Base-by-base conservation (phyloP, 2,888 invertebrate species). In the Philaethria dido region DNA sequence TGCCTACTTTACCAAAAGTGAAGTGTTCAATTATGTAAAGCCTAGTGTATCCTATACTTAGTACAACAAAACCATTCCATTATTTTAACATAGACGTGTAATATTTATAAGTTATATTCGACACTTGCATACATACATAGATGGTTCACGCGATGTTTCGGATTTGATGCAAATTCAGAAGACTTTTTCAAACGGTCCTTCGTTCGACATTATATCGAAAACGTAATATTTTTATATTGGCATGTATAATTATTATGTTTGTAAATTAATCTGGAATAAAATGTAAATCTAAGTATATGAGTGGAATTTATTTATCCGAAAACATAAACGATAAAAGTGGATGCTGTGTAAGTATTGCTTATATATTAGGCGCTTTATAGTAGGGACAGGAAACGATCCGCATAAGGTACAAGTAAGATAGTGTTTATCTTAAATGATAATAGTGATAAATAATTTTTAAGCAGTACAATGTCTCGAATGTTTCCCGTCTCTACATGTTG, bases 321-420 rank as follows among this genome's bases (percentile, higher is more conserved):
- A 64, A 66, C 50, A 55, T 70, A 63, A 61, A 54, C 11, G 16
- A 11, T 33, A 52, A 33, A 6, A 66, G 63, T 52, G 44, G 48
- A 71, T 16, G 22, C 55, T 57, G 44, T 83, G 91, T 91, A 89
- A 90, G 90, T 90, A 89, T 73, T 47, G 80, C 74, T 74, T 73
- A n/a, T 82, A 81, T 77, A 76, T 76, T 78, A 80, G 84, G 69
- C 68, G 75, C 77, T 80, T 79, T 50, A 8, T n/a, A 16, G 83
- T 89, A 92, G 92, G 89, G 92, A 89, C 92, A 92, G 92, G 92
- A 92, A 92, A 92, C 92, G 81, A 84, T 89, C 86, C 81, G 73
- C 66, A 80, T 82, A 83, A 85, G 86, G 86, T 86, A 84, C 85
- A 75, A 55, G 42, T 29, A 13, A 63, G 63, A 64, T 59, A 60